Evolutionary conservation across 35 echinoderm and acorn worm genomes (phyloP).

Genomic region (Acanthaster planci): DNA sequence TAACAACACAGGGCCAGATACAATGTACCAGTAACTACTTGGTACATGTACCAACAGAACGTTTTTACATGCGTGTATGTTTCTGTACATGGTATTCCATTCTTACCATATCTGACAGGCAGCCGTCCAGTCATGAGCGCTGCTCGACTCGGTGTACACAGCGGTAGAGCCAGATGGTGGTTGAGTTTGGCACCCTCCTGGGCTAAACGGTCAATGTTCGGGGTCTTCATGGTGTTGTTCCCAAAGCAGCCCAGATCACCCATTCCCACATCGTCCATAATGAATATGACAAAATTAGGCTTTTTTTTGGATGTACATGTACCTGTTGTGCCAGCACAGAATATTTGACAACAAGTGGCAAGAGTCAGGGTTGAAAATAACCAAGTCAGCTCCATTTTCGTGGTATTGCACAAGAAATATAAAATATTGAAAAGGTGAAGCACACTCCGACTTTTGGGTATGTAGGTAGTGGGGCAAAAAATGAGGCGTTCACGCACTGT

Average conservation of each 20-base stretch:
- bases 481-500: too few relatives aligned
- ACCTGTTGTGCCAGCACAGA: neutral
- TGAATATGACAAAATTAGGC: slow-evolving; percentile 79
- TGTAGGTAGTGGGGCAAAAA: too few relatives aligned
- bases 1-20: too few relatives aligned
- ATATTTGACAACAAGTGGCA: neutral
- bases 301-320: neutral
- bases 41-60: too few relatives aligned
- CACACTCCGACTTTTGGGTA: too few relatives aligned
- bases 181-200: slow-evolving; percentile 82
- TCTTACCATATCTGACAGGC: slow-evolving; percentile 91
- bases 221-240: slow-evolving; percentile 79
- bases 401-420: too few relatives aligned
- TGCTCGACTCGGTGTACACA: slow-evolving; percentile 93
- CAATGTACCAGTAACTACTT: too few relatives aligned
- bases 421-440: too few relatives aligned
- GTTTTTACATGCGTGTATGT: too few relatives aligned
- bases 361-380: neutral
- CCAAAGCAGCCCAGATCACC: slow-evolving; percentile 97
- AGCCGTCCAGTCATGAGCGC: slow-evolving; percentile 92
- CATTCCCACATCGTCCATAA: slow-evolving; percentile 97
- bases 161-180: slow-evolving; percentile 80
- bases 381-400: slow-evolving; percentile 7
- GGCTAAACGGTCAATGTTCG: slow-evolving; percentile 89
- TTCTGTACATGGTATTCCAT: too few relatives aligned